These are phyloP conservation scores for Amblyjoppa fuscipennis DNA, from an alignment of 2,888 invertebrate genomes.

Conservation along the genomic window DNA sequence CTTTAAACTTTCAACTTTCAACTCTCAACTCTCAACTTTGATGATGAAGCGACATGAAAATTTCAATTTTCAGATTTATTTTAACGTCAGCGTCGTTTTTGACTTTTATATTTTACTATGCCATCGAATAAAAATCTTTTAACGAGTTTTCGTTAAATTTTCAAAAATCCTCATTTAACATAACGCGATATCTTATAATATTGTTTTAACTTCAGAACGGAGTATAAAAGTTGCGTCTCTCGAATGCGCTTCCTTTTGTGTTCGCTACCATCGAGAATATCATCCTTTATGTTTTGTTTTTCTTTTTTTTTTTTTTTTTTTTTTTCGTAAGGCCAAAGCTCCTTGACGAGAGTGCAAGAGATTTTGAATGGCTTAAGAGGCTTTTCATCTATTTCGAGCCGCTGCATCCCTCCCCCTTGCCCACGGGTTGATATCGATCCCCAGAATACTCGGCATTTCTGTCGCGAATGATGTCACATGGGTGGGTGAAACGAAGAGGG, in stretches of 20 bases:
- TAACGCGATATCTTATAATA: neutral
- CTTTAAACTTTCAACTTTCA: neutral
- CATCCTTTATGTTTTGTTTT: neutral
- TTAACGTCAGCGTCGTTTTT: no score
- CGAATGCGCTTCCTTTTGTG: neutral
- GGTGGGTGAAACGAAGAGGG: neutral
- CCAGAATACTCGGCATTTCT: constrained; percentile 58
- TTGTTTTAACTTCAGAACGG: neutral
- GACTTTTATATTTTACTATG: no score
- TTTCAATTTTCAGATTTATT: neutral
- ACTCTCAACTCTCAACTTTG: no score
- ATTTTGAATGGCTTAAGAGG: constrained; percentile 39
- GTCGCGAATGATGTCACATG: constrained; percentile 33
- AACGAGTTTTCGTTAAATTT: no score
- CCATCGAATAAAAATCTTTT: no score
- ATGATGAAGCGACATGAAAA: no score
- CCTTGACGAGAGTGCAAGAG: constrained; percentile 29
- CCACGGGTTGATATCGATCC: constrained; percentile 74
- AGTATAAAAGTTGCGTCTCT: neutral
- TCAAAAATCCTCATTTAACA: neutral
- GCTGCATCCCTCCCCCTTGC: constrained; percentile 40
- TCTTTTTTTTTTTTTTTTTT: constrained; percentile 20
- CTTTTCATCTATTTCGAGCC: constrained; percentile 75
- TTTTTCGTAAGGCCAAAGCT: constrained; percentile 29
- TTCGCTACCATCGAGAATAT: constrained; percentile 27